Base-by-base conservation (phyloP, 2,888 invertebrate species). In the Pediacus dermestoides region DNA sequence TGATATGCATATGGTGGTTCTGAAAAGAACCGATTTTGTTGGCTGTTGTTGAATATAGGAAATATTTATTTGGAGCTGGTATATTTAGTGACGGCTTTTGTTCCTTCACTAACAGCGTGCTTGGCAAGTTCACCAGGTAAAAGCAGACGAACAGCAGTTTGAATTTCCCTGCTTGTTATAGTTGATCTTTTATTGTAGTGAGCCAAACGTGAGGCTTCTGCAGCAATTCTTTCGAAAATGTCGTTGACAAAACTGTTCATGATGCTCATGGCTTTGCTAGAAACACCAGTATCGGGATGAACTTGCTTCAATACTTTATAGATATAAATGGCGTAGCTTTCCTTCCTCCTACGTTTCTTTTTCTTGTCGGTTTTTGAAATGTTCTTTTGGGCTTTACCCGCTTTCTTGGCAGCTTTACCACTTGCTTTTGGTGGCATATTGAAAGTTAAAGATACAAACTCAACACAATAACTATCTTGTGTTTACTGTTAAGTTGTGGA, bases 171-270 rank as follows among this genome's bases (percentile, higher is more conserved):
- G 44, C 78, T 80, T 0, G 78, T 76, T 57, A 88, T 72, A 0
- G 85, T 86, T 0, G 74, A 77, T 27, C 76, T 72, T 61, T 81
- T 81, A 45, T 75, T 75, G 58, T 80, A 79, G 6, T 76, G 75
- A 1, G 79, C 78, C 39, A 86, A 58, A 32, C 77, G 75, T 0
- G 78, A 76, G 0, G 83, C 77, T 58, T 85, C 82, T 0, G 72
- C 68, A 0, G 83, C 83, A 27, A 87, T 80, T 27, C 79, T 75
- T 60, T 87, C 84, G 55, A 88, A 73, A 55, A 84, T 79, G 51
- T 88, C 85, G 50, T 80, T 81, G 1, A 87, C 80, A 45, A 86
- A 86, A 53, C 78, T 79, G 64, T 85, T 82, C 82, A 86, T 82
- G 48, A 85, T 82, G 51, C 74, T 64, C 80, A 84, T 85, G 0